phyloP scores from a whole-genome alignment of 2,888 invertebrate species.

The Stramonita haemastoma region DNA sequence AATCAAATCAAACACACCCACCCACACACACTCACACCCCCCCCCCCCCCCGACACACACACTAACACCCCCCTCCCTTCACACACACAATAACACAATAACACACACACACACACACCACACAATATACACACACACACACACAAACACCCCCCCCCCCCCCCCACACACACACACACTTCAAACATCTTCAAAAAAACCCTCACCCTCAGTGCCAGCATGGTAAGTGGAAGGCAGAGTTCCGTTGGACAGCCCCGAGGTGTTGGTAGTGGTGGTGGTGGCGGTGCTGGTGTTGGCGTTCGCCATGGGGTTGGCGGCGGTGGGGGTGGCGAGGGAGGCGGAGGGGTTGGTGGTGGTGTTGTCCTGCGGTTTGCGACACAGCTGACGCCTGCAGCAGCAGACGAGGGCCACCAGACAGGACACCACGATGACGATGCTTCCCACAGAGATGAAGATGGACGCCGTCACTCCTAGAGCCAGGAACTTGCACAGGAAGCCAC shows the following conservation, averaged over 20 bases:
- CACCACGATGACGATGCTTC: conserved; percentile 72
- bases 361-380: conserved; percentile 66
- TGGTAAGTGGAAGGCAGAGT: conserved; percentile 27
- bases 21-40: no score
- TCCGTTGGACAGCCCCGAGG: conserved; percentile 51
- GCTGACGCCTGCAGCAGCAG: conserved; percentile 70
- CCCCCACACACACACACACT: no score
- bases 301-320: conserved; percentile 58
- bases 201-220: conserved; percentile 34
- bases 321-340: conserved; percentile 56
- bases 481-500: conserved; percentile 64
- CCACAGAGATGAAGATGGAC: conserved; percentile 74
- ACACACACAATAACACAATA: no score
- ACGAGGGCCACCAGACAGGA: conserved; percentile 71
- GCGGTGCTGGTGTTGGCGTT: conserved; percentile 51
- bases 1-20: no score
- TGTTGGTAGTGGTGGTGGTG: conserved; percentile 54
- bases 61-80: no score
- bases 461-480: conserved; percentile 75
- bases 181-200: no score
- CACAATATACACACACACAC: neutral
- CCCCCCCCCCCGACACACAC: no score
- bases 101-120: neutral
- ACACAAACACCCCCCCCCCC: neutral
- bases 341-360: conserved; percentile 51